Conservation (phyloP, 2,888 invertebrate genomes). For the Tiliacea aurago region DNA sequence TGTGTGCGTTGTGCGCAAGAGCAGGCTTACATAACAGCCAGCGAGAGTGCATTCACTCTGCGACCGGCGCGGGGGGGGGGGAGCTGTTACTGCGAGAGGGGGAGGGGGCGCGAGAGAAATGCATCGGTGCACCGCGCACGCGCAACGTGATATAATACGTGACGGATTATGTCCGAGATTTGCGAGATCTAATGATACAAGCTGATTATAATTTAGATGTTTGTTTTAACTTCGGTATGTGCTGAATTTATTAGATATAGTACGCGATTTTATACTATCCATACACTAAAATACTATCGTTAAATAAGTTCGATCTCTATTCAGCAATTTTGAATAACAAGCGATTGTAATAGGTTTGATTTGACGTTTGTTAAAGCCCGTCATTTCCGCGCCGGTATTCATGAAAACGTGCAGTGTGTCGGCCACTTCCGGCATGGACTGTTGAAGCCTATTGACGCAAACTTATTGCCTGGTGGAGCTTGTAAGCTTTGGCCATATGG, state of each 20-base stretch:
- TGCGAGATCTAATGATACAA: conserved; percentile 66
- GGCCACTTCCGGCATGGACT: conserved; percentile 20
- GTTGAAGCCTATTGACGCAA: conserved; percentile 39
- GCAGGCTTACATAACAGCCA: conserved; percentile 82
- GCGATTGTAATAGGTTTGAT: conserved; percentile 4
- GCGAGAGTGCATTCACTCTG: conserved; percentile 89
- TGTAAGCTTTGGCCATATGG: conserved; percentile 23
- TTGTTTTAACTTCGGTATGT: conserved; percentile 59
- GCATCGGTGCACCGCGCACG: conserved; percentile 82
- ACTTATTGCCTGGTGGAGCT: conserved; percentile 23
- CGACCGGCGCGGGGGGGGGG: conserved; percentile 59
- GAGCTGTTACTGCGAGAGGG: conserved; percentile 29
- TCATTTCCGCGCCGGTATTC: conserved; percentile 29
- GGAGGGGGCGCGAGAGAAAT: conserved; percentile 70
- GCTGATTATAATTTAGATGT: conserved; percentile 62
- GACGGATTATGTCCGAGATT: conserved; percentile 67
- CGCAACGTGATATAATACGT: conserved; percentile 71
- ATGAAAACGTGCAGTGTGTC: conserved; percentile 42
- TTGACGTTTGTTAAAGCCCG: conserved; percentile 19
- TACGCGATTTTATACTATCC: conserved; percentile 8
- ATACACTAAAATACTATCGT: background rate
- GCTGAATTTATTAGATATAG: conserved; percentile 29
- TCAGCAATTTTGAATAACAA: conserved; percentile 14
- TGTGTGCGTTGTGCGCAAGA: conserved; percentile 71
- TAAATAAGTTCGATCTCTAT: conserved; percentile 22